Conservation (phyloP, 2,797 vertebrate genomes). For the Scyliorhinus canicula region DNA sequence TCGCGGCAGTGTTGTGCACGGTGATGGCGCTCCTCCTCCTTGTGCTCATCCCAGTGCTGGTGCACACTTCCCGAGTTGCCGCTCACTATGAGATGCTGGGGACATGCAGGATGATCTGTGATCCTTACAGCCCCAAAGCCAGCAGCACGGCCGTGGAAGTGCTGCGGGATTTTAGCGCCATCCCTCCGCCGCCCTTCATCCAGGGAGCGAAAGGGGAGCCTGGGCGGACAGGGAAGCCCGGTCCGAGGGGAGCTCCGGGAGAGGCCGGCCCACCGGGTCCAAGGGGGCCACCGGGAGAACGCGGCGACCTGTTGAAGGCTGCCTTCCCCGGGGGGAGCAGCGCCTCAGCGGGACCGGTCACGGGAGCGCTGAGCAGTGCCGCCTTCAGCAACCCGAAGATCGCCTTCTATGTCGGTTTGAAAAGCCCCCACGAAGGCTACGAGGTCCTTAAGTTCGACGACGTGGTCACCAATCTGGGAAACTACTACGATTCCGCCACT, state of each 20-base stretch:
- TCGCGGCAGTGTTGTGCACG: slow-evolving; percentile 64
- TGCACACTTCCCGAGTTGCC: slow-evolving; percentile 64
- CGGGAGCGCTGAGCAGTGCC: slow-evolving; percentile 58
- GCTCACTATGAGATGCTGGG: slow-evolving; percentile 93
- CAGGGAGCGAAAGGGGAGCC: slow-evolving; percentile 79
- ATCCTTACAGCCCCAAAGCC: slow-evolving; percentile 70
- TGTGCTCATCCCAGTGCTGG: slow-evolving; percentile 70
- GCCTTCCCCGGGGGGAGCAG: slow-evolving; percentile 60
- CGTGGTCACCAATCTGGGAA: slow-evolving; percentile 89
- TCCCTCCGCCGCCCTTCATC: slow-evolving; percentile 68
- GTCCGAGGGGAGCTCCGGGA: slow-evolving; percentile 72
- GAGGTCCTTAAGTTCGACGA: slow-evolving; percentile 92
- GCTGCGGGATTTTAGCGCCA: slow-evolving; percentile 72
- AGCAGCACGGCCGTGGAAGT: slow-evolving; percentile 64
- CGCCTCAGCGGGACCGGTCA: slow-evolving; percentile 59
- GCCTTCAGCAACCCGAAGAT: slow-evolving; percentile 65
- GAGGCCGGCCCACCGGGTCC: slow-evolving; percentile 79
- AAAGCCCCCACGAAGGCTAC: slow-evolving; percentile 90
- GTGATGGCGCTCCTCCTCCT: slow-evolving; percentile 73
- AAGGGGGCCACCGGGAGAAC: slow-evolving; percentile 75
- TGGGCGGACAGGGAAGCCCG: slow-evolving; percentile 77
- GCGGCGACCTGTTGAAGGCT: slow-evolving; percentile 62
- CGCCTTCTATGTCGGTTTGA: slow-evolving; percentile 89
- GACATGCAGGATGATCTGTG: slow-evolving; percentile 91
- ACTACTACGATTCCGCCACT: slow-evolving; percentile 77